A percentile compares a stretch with the other conserved stretches of the same genome.
phyloP scores from a whole-genome alignment of 2,888 invertebrate species.

The Drosophila bunnanda region DNA sequence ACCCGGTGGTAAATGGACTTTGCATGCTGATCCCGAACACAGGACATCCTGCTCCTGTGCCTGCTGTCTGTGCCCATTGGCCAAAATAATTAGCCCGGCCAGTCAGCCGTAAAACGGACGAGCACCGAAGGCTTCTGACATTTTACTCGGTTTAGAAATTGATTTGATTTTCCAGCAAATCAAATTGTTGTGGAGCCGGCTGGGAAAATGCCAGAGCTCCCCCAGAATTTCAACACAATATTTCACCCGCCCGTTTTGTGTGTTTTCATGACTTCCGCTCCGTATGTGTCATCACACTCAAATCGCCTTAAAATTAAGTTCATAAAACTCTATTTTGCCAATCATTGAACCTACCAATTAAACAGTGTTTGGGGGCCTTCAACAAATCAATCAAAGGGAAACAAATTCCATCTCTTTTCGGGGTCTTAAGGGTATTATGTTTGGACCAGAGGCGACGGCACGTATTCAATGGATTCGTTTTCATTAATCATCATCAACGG shows the following conservation, averaged over 20 bases:
- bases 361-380: slow-evolving; percentile 55
- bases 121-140: slow-evolving; percentile 33
- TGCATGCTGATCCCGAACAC: slow-evolving; percentile 49
- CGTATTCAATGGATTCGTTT: slow-evolving; percentile 58
- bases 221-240: slow-evolving; percentile 11
- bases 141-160: slow-evolving; percentile 62
- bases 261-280: slow-evolving; percentile 16
- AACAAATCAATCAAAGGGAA: slow-evolving; percentile 70
- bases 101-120: slow-evolving; percentile 68
- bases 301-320: slow-evolving; percentile 67
- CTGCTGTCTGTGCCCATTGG: slow-evolving; percentile 38
- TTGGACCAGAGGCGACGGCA: slow-evolving; percentile 41
- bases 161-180: slow-evolving; percentile 64
- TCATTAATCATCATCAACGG: slow-evolving; percentile 67
- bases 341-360: slow-evolving; percentile 77
- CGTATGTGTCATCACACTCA: slow-evolving; percentile 23
- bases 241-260: slow-evolving; percentile 1
- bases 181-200: slow-evolving; percentile 32
- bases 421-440: slow-evolving; percentile 49
- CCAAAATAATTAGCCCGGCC: slow-evolving; percentile 69
- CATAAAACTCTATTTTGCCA: slow-evolving; percentile 59
- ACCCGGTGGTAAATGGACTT: slow-evolving; percentile 48
- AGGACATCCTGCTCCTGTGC: slow-evolving; percentile 18
- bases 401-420: slow-evolving; percentile 42
- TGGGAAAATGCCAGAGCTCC: background rate